phyloP scores from a whole-genome alignment of 2,113 vertebrate species.

The Engystomops pustulosus region DNA sequence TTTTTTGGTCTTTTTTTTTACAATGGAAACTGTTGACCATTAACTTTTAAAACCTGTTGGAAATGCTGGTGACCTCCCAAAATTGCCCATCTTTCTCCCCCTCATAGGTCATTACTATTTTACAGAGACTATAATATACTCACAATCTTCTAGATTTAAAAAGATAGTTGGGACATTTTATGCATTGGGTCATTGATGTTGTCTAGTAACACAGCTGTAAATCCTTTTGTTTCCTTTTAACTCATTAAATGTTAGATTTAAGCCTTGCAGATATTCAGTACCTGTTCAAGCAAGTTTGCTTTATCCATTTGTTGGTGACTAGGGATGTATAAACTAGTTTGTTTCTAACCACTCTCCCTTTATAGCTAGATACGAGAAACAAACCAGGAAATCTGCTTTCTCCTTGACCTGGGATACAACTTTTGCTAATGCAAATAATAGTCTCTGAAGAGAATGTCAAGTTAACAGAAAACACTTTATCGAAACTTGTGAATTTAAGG shows the following conservation, averaged over 20 bases:
- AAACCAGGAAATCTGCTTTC: constrained; percentile 58
- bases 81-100: constrained; percentile 27
- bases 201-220: constrained; percentile 53
- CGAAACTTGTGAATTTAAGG: constrained; percentile 48
- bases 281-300: constrained; percentile 52
- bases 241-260: constrained; percentile 46
- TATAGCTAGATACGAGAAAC: constrained; percentile 51
- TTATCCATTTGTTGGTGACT: constrained; percentile 54
- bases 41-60: not conserved
- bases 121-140: constrained; percentile 45
- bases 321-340: constrained; percentile 56
- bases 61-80: constrained; percentile 5
- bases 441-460: constrained; percentile 47
- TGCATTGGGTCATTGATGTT: constrained; percentile 53
- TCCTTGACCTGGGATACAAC: constrained; percentile 40
- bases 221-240: constrained; percentile 56
- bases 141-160: constrained; percentile 7
- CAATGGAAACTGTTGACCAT: no score
- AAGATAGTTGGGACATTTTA: constrained; percentile 25
- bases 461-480: constrained; percentile 54
- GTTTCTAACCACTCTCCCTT: constrained; percentile 53
- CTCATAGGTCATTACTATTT: constrained; percentile 43
- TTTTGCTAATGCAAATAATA: constrained; percentile 42
- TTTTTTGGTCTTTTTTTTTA: no score
- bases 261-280: constrained; percentile 53